Percentiles rank a stretch among this genome's conserved stretches.
phyloP scores from a whole-genome alignment of 1,140 invertebrate genomes.

The Leptinotarsa undecemlineata region DNA sequence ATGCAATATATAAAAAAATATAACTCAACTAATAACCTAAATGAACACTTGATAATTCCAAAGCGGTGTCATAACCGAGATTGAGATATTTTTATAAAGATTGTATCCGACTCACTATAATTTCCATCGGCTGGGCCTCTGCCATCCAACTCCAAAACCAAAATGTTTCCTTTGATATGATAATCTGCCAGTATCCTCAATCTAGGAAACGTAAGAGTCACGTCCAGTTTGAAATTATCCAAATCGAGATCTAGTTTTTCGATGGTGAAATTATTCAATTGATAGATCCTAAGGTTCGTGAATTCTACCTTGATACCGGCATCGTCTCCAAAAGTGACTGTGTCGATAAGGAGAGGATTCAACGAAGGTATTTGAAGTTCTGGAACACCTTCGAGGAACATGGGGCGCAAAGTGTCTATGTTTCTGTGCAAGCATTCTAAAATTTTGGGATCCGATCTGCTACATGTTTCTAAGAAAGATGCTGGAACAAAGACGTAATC shows the following conservation, averaged over 20 bases:
- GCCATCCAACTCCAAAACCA: constrained; percentile 39
- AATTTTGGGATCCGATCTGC: constrained; percentile 58
- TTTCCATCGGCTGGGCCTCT: constrained; percentile 43
- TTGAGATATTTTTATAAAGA: no score
- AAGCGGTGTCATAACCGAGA: no score
- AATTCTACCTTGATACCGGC: constrained; percentile 40
- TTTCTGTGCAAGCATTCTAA: constrained; percentile 56
- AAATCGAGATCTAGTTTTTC: constrained; percentile 38
- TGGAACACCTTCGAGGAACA: constrained; percentile 57
- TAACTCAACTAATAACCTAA: no score
- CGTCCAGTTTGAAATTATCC: constrained; percentile 30
- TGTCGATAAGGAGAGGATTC: constrained; percentile 53
- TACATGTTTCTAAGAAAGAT: constrained; percentile 58
- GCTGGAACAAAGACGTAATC: constrained; percentile 53
- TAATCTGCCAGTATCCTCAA: constrained; percentile 37
- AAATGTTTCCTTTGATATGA: constrained; percentile 39
- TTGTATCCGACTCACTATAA: constrained; percentile 38
- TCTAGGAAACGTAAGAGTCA: constrained; percentile 32
- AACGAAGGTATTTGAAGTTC: constrained; percentile 55
- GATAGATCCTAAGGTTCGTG: constrained; percentile 38
- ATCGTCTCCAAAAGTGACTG: constrained; percentile 33
- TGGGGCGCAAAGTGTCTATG: constrained; percentile 54
- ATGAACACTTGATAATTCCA: no score
- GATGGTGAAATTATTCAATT: constrained; percentile 38
- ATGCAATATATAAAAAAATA: no score